Base-by-base conservation (phyloP, 2,888 invertebrate genomes). In the Ferrisia virgata region DNA sequence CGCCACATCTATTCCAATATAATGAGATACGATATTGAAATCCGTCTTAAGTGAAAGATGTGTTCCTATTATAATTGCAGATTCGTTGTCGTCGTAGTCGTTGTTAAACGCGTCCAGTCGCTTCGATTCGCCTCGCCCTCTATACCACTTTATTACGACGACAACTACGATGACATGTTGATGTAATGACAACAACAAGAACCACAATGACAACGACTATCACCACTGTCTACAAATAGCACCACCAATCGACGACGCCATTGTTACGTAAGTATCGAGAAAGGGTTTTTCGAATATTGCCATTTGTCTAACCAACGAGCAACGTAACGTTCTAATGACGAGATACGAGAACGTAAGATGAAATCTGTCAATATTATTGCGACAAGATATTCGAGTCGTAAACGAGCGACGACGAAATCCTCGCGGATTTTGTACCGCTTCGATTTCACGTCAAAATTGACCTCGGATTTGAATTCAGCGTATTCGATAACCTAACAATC, bases 21-120 rank as follows among this genome's bases (percentile, higher is more conserved):
- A 72, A 64, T 28, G 58, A 64, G 33, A 72, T 33, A 72, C 72
- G 33, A n/a, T 72, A 31, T 72, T 72, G 33, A 64, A 64, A 64
- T 64, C 31, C 11, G 72, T 72, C 72, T 22, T 72, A 4, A 47
- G 18, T 15, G 15, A 64, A n/a, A 72, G 72, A 72, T 25, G 72
- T 72, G 22, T 72, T 72, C 18, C 18, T 33, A 72, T 72, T 72
- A 72, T 72, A 72, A 72, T 72, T 72, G 72, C 72, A 72, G 72
- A 72, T 72, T 72, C 72, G 72, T 28, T 47, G 47, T 47, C 58
- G 58, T 64, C 15, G 58, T 64, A 11, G 40, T 11, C 13, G 47
- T 47, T 47, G 47, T 47, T 47, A 18, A n/a, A 47, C n/a, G 47
- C 47, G 58, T 64, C 58, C 58, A 64, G 58, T 13, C 58, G 58